These are phyloP conservation scores for Cecidostiba fungosa DNA, from an alignment of 2,888 invertebrate species.

Conservation along the genomic window DNA sequence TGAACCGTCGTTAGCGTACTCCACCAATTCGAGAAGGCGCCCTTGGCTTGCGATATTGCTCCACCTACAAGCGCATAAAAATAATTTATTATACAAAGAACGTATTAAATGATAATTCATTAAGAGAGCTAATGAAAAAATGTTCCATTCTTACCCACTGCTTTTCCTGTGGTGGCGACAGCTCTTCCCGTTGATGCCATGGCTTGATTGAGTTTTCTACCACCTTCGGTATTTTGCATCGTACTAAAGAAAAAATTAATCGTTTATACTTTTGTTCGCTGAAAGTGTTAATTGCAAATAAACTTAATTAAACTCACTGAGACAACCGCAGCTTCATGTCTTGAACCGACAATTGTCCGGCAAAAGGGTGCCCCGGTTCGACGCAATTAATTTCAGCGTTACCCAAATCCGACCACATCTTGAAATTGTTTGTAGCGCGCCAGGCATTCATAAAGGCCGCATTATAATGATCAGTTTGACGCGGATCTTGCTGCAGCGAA, in stretches of 20 bases:
- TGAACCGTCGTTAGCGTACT: slow-evolving; percentile 85
- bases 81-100: background rate
- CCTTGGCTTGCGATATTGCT: slow-evolving; percentile 93
- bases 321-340: slow-evolving; percentile 95
- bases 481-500: slow-evolving; percentile 87
- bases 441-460: slow-evolving; percentile 91
- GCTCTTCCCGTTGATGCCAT: slow-evolving; percentile 95
- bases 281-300: background rate
- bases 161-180: slow-evolving; percentile 90
- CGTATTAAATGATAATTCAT: background rate
- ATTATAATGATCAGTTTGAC: slow-evolving; percentile 95
- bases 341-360: slow-evolving; percentile 95
- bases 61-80: slow-evolving; percentile 82
- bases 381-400: slow-evolving; percentile 75
- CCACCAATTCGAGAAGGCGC: slow-evolving; percentile 94
- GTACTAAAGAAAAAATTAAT: slow-evolving; percentile 84
- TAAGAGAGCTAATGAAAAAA: background rate
- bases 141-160: slow-evolving; percentile 82
- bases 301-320: slow-evolving; percentile 87
- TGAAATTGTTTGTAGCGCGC: slow-evolving; percentile 93
- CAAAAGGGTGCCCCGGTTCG: slow-evolving; percentile 94
- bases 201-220: slow-evolving; percentile 95
- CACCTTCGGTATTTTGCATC: slow-evolving; percentile 96
- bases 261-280: background rate
- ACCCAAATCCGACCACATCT: slow-evolving; percentile 88